Evolutionary conservation across 2,797 vertebrate species (phyloP).

Genomic region (Melanotaenia parkinsoni): DNA sequence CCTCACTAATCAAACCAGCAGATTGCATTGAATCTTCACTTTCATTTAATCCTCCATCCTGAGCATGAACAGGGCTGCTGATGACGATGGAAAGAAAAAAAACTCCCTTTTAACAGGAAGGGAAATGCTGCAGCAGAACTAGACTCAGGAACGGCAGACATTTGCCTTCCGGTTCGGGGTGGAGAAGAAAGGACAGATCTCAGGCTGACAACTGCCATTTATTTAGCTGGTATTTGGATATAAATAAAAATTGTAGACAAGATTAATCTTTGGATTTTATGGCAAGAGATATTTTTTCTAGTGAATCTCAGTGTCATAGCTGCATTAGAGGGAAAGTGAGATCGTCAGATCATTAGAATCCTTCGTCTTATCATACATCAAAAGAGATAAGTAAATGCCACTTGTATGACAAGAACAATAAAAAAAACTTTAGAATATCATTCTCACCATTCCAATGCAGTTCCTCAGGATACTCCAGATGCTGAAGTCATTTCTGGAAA

Average conservation of each 20-base stretch:
- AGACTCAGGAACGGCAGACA: too few relatives aligned
- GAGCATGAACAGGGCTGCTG: too few relatives aligned
- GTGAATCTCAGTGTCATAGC: too few relatives aligned
- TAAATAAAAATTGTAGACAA: background rate
- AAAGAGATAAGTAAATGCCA: background rate
- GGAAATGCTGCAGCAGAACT: too few relatives aligned
- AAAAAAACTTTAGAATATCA: conserved; percentile 43
- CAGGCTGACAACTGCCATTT: background rate
- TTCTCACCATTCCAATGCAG: conserved; percentile 97
- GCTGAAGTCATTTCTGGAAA: conserved; percentile 98
- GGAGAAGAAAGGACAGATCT: background rate
- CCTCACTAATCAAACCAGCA: background rate
- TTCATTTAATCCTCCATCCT: too few relatives aligned
- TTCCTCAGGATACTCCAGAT: conserved; percentile 99
- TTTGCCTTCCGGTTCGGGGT: background rate
- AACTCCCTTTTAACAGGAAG: background rate
- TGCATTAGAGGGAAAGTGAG: background rate
- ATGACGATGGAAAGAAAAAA: too few relatives aligned
- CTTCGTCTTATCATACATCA: background rate
- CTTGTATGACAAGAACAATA: background rate
- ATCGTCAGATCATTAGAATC: background rate
- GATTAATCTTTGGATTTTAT: background rate
- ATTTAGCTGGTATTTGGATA: background rate
- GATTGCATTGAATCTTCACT: too few relatives aligned
- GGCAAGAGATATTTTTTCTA: background rate